Evolutionary conservation across 2,888 invertebrate species (phyloP).

Genomic region (Epinotia bilunana): DNA sequence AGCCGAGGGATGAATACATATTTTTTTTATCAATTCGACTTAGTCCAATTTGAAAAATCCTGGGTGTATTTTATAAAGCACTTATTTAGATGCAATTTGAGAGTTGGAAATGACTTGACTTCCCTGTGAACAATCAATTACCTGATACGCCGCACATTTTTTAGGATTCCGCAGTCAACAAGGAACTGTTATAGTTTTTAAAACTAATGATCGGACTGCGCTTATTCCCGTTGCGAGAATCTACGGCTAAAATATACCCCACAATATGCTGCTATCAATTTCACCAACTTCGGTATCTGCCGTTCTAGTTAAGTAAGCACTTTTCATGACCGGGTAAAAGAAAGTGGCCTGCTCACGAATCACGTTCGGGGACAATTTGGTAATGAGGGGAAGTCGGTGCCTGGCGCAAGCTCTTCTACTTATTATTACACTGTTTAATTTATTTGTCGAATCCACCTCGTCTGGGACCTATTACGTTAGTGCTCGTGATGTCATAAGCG

Average conservation of each 20-base stretch:
- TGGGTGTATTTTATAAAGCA: too few species aligned
- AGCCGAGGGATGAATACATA: too few species aligned
- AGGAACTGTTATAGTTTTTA: neutral
- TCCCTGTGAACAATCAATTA: neutral
- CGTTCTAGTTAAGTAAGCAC: slow-evolving; percentile 57
- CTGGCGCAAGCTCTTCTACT: slow-evolving; percentile 67
- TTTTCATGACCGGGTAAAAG: slow-evolving; percentile 55
- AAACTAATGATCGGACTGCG: neutral
- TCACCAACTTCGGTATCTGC: slow-evolving; percentile 53
- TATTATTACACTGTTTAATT: slow-evolving; percentile 77
- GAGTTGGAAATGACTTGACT: neutral
- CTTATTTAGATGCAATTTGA: neutral
- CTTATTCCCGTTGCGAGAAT: neutral
- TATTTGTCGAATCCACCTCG: slow-evolving; percentile 71
- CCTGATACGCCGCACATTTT: neutral
- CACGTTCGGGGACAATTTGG: slow-evolving; percentile 70
- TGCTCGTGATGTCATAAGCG: slow-evolving; percentile 44
- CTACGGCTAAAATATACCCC: slow-evolving; percentile 31
- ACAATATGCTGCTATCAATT: slow-evolving; percentile 51
- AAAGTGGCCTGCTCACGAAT: slow-evolving; percentile 69
- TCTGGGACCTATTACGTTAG: slow-evolving; percentile 65
- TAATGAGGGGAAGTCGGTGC: slow-evolving; percentile 73
- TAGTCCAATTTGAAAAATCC: too few species aligned
- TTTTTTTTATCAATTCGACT: too few species aligned
- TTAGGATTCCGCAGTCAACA: too few species aligned